These are phyloP conservation scores for Sternotherus odoratus DNA, from an alignment of 2,797 vertebrate genomes.

Conservation along the genomic window DNA sequence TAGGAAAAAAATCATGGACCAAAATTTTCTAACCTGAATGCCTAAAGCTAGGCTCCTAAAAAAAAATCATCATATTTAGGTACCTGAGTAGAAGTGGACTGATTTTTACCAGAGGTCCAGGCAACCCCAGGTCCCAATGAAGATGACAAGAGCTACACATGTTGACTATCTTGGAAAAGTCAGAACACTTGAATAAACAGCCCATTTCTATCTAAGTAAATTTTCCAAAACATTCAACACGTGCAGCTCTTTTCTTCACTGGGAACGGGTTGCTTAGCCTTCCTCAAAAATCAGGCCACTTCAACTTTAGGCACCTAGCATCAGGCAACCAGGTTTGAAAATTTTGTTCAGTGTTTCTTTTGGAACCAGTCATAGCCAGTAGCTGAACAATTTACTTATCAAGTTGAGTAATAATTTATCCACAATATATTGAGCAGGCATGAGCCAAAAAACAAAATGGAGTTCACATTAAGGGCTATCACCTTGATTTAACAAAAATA, in stretches of 20 bases:
- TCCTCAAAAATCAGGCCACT: neutral
- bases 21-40: neutral
- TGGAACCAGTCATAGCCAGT: neutral
- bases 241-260: neutral
- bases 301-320: neutral
- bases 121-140: neutral
- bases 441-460: neutral
- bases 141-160: too few relatives aligned
- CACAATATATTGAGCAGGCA: accelerated
- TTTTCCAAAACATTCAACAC: slow-evolving; percentile 4
- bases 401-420: neutral
- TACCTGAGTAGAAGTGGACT: neutral
- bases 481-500: neutral
- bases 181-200: neutral
- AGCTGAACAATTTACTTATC: neutral
- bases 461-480: neutral
- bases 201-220: neutral
- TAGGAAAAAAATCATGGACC: neutral
- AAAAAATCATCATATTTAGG: neutral
- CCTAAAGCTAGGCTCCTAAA: neutral
- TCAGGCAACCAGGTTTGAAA: neutral
- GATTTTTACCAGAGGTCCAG: neutral
- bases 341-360: neutral
- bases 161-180: too few relatives aligned
- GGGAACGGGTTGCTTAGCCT: neutral